Conservation (phyloP, 2,888 invertebrate genomes). For the Trissonchulus latispiculum region DNA sequence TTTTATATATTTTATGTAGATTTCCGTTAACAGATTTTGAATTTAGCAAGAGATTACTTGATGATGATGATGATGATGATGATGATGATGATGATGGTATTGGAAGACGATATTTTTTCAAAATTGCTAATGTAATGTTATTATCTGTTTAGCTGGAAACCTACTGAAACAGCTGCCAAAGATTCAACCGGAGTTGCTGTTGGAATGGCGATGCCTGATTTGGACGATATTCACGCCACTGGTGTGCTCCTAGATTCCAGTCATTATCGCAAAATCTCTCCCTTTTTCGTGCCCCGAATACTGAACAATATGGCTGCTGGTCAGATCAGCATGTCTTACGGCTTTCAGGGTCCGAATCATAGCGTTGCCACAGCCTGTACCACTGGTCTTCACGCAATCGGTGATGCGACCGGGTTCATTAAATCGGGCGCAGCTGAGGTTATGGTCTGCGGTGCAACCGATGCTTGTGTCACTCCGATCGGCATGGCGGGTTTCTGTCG, state of each 20-base stretch:
- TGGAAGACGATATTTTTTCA: too few species aligned
- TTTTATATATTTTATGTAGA: too few species aligned
- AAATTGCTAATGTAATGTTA: too few species aligned
- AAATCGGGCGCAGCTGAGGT: slow-evolving; percentile 52
- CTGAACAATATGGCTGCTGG: slow-evolving; percentile 91
- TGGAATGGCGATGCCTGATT: slow-evolving; percentile 88
- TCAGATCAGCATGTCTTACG: slow-evolving; percentile 55
- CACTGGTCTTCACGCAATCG: slow-evolving; percentile 88
- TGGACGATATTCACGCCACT: slow-evolving; percentile 70
- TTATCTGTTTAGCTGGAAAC: too few species aligned
- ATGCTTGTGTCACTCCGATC: slow-evolving; percentile 76
- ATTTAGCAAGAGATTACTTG: too few species aligned
- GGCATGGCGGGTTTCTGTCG: slow-evolving; percentile 82
- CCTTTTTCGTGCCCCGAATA: slow-evolving; percentile 86
- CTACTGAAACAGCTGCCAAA: too few species aligned
- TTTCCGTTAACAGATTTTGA: too few species aligned
- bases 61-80: too few species aligned
- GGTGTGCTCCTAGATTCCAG: slow-evolving; percentile 60
- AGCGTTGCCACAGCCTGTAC: slow-evolving; percentile 92
- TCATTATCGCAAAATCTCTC: slow-evolving; percentile 80
- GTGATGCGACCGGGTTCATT: slow-evolving; percentile 60
- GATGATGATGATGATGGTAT: too few species aligned
- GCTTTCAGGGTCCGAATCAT: slow-evolving; percentile 68
- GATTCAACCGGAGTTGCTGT: slow-evolving; percentile 72
- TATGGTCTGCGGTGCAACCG: slow-evolving; percentile 88